These are phyloP conservation scores for Oeneis ivallda DNA, from an alignment of 2,888 invertebrate genomes.

Conservation along the genomic window DNA sequence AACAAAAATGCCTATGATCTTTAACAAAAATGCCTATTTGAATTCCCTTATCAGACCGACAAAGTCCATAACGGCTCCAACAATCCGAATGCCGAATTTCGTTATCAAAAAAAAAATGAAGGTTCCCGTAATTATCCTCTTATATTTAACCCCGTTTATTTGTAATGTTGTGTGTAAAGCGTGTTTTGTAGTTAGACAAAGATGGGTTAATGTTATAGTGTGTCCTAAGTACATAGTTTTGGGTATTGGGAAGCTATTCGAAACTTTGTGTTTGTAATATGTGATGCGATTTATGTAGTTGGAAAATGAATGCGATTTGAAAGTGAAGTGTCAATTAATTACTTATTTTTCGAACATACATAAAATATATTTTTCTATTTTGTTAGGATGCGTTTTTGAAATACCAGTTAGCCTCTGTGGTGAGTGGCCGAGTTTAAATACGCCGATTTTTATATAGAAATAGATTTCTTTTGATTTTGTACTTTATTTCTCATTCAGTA, in stretches of 20 bases:
- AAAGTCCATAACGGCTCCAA: too few species aligned
- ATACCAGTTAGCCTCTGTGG: slow-evolving; percentile 79
- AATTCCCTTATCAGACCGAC: too few species aligned
- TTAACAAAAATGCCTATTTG: too few species aligned
- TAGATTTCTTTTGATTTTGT: slow-evolving; percentile 45
- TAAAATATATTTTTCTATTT: slow-evolving; percentile 68
- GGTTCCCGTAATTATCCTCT: not conserved
- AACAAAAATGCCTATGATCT: too few species aligned
- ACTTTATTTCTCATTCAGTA: slow-evolving; percentile 43
- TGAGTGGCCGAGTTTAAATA: slow-evolving; percentile 67
- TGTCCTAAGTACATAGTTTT: not conserved
- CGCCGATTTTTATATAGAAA: slow-evolving; percentile 50
- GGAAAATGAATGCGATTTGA: slow-evolving; percentile 16
- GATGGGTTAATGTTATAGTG: not conserved
- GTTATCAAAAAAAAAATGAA: not conserved
- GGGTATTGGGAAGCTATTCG: not conserved
- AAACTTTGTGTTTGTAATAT: not conserved
- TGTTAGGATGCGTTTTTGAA: slow-evolving; percentile 78
- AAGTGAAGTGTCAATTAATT: not conserved
- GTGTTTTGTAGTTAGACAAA: not conserved
- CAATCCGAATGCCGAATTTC: too few species aligned
- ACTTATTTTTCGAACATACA: slow-evolving; percentile 36
- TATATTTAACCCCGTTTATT: too few species aligned
- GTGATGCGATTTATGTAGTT: slow-evolving; percentile 30
- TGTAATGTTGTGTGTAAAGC: not conserved